Base-by-base conservation (phyloP, 2,797 vertebrate genomes). In the Champsocephalus gunnari region DNA sequence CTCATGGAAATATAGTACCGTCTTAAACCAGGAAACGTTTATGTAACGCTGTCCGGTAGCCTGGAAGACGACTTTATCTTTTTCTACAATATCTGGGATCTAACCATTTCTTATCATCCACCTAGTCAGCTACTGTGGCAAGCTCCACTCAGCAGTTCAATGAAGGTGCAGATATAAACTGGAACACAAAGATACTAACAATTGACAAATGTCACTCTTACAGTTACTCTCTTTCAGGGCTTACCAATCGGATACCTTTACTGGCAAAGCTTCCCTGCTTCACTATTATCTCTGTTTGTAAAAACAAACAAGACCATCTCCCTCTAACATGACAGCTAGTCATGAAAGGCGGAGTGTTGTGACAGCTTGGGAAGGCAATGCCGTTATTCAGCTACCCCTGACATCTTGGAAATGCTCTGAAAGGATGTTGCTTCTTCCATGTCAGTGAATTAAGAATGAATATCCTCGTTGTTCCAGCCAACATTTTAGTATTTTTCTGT, bases 401-500 rank as follows among this genome's bases (percentile, higher is more conserved):
- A 71, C 71, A 56, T 67, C 24, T 28, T 67, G 58, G 7, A 66
- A 28, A 65, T 14, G 38, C 38, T 28, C 28, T 44, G 16, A 47
- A 32, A 28, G 9, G 41, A 44, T 47, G 1, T 12, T 13, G n/a
- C 8, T 49, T 60, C 60, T 75, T 75, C 48, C n/a, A 34, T 47
- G 17, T 62, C 24, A 9, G 34, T 59, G 32, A 79, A 73, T 71
- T 62, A 61, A 61, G 67, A 21, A 71, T 69, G 62, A 50, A 55
- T 72, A 21, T 60, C 21, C 54, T 10, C 32, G 11, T 2, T 56
- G 32, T 61, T 70, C 12, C 41, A 67, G 64, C 65, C 58, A 80
- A 71, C n/a, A 48, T 55, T 58, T 69, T 9, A 12, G 1, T 59
- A 13, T 56, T 47, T 56, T 55, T 71, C 43, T 47, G 50, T 49